Conservation (phyloP, 2,113 vertebrate species). For the Otolemur garnettii region DNA sequence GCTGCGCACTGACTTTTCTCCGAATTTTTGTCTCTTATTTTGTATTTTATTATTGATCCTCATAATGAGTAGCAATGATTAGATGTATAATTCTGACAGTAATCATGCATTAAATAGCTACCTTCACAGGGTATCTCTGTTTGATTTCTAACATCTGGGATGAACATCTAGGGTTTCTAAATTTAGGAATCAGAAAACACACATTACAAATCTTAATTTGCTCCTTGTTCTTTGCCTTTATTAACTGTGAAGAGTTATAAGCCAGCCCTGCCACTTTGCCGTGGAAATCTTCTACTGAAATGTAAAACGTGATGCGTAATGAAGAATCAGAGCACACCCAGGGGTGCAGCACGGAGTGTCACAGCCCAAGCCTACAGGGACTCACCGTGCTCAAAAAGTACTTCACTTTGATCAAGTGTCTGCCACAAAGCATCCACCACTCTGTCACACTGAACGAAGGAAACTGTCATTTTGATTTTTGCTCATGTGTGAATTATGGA, state of each 20-base stretch:
- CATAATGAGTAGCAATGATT: not conserved
- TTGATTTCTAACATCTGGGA: not conserved
- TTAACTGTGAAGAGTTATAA: not conserved
- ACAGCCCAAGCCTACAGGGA: not conserved
- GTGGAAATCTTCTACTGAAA: not conserved
- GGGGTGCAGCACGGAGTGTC: not conserved
- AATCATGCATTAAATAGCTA: not conserved
- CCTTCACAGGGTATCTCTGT: not conserved
- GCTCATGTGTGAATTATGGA: not conserved
- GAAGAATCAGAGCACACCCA: not conserved
- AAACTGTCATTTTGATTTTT: conserved; percentile 47
- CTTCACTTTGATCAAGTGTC: conserved; percentile 50
- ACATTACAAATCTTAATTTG: not conserved
- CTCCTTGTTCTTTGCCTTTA: not conserved
- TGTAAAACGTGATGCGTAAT: conserved; percentile 4
- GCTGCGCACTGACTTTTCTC: not conserved
- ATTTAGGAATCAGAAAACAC: not conserved
- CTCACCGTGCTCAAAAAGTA: not conserved
- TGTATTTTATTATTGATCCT: not conserved
- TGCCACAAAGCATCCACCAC: not conserved
- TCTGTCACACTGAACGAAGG: not conserved
- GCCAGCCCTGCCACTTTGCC: not conserved
- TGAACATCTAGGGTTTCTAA: not conserved
- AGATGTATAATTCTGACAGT: not conserved
- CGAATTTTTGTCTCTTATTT: not conserved